Evolutionary conservation across 2,888 invertebrate species (phyloP), one percentile per base, ranked within the genome.

Genomic region (Nymphalis urticae): DNA sequence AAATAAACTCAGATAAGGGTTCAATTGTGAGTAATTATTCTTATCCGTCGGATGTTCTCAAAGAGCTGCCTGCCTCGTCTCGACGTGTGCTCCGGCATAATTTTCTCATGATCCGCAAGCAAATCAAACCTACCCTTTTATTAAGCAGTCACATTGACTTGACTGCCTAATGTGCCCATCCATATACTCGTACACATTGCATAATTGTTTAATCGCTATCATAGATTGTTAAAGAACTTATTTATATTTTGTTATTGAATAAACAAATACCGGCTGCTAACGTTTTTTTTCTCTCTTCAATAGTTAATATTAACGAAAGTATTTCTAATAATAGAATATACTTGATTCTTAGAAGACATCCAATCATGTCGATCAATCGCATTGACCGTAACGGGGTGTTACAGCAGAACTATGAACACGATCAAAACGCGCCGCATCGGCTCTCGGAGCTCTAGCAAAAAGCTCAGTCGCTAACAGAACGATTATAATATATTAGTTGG

Each of bases 401-500:
- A 82, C 79, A 73, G 81, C 80, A 78, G 77, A 76, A 78, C 83
- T 83, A 85, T 77, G 85, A 85, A 82, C 83, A 81, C 79, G 80
- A 80, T 79, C 78, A 81, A 82, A 82, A 75, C 78, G 80, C 78
- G 77, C 80, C 78, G 80, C 80, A 85, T 81, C 90, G 89, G 90
- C 88, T 80, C 76, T 78, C 73, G 75, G 73, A 72, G 75, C 89
- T 89, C 84, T 91, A 80, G 85, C 79, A 92, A 92, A 92, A 92
- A 92, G 82, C 70, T 79, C 80, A 83, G 84, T 87, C 85, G 86
- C 88, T 89, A 86, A 90, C 89, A 82, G 87, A 89, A 86, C 92
- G 89, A 91, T 92, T 92, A 92, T 92, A 92, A 90, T 92, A 92
- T 92, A 92, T 92, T 92, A 92, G 92, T 91, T 87, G 84, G 83